Conservation (phyloP, 2,888 invertebrate genomes). For the Archips xylosteana region DNA sequence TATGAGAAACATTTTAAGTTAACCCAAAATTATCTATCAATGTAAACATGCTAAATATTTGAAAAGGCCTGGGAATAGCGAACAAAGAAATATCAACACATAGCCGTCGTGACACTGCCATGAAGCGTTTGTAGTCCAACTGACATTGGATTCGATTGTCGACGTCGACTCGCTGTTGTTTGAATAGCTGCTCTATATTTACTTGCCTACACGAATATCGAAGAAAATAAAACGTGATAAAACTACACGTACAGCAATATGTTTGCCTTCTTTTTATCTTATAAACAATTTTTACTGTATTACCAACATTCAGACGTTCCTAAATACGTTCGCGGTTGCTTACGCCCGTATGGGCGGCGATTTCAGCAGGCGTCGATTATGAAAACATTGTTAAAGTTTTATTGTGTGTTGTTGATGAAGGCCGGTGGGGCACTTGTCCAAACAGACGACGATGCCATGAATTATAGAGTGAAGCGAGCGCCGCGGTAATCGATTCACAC, state of each 20-base stretch:
- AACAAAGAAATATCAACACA: conserved; percentile 1
- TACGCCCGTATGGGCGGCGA: conserved; percentile 54
- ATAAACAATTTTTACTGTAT: conserved; percentile 41
- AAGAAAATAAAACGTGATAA: conserved; percentile 23
- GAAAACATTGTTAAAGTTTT: conserved; percentile 84
- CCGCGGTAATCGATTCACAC: conserved; percentile 82
- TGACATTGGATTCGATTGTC: conserved; percentile 42
- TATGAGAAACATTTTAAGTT: neutral
- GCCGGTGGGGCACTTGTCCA: conserved; percentile 80
- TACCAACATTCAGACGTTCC: conserved; percentile 53
- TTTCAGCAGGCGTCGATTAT: conserved; percentile 74
- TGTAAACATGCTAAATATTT: neutral
- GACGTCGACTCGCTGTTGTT: conserved; percentile 31
- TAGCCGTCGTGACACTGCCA: conserved; percentile 21
- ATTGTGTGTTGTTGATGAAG: conserved; percentile 82
- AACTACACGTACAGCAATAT: conserved; percentile 20
- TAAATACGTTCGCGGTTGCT: conserved; percentile 65
- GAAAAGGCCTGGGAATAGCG: neutral
- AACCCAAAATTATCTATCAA: neutral
- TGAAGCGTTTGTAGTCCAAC: conserved; percentile 32
- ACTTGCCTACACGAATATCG: conserved; percentile 33
- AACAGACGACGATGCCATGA: conserved; percentile 75
- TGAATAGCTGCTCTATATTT: conserved; percentile 41
- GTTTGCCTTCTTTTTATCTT: conserved; percentile 38
- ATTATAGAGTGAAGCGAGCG: conserved; percentile 76